Evolutionary conservation across 2,888 invertebrate genomes (phyloP), one percentile per base, ranked within the genome.

Genomic region (Sphaerophoria taeniata): DNA sequence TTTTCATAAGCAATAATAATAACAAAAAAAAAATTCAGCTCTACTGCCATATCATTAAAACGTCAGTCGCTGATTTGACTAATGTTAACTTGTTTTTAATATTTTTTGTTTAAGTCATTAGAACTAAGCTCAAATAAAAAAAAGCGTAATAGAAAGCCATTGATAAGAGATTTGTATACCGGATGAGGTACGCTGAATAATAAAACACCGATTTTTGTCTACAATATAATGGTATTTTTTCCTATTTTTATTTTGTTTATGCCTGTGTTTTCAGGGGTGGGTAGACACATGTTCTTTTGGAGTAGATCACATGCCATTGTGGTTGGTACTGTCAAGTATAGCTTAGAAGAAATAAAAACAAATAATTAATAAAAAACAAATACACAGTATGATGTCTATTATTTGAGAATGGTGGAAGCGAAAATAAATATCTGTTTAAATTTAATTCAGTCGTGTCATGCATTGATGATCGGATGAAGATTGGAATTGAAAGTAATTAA

Each of bases 401-500:
- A 56, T 56, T 24, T 53, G 36, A 39, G 36, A 33, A 49, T 12
- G 11, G 61, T n/a, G 47, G 39, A 73, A 67, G 56, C 36, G 6
- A 36, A 36, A 36, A 36, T 6, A 51, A 67, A 70, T 58, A 51
- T n/a, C 56, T 82, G 56, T 63, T 70, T 55, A 69, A 77, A 77
- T 69, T 55, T 67, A 56, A 77, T 77, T 58, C 79, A 79, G 79
- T 75, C 74, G 72, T 84, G 83, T 84, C 75, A 84, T 84, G 79
- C 79, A 75, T 75, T 84, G 84, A 60, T 75, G 79, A 84, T 84
- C 71, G 31, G 60, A 75, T 79, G 53, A 55, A 55, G 79, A 79
- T 79, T 65, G 79, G 34, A 75, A 75, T 75, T 79, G 84, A 84
- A 71, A 67, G 75, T 71, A 65, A 84, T 84, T 84, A 84, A 75